Conservation (phyloP, 2,888 invertebrate genomes). For the Therioaphis trifolii region DNA sequence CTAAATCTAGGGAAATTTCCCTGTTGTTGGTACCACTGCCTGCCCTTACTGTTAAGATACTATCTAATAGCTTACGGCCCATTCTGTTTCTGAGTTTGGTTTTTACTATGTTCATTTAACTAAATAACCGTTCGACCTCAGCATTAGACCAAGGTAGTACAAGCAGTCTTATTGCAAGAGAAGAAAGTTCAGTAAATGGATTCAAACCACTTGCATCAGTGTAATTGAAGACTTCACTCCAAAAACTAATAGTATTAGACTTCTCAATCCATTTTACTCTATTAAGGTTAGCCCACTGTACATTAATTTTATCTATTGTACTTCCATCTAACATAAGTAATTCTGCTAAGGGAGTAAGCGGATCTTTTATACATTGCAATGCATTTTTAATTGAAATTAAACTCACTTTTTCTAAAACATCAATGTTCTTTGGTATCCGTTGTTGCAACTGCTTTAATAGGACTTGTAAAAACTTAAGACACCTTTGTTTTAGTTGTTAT, state of each 20-base stretch:
- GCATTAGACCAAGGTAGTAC: constrained; percentile 65
- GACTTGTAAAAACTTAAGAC: constrained; percentile 4
- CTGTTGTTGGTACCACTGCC: too few relatives aligned
- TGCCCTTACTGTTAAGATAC: constrained; percentile 14
- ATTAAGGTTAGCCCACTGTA: not conserved
- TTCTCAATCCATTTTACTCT: constrained; percentile 23
- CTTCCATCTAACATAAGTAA: constrained; percentile 10
- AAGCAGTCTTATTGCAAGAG: constrained; percentile 64
- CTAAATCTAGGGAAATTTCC: too few relatives aligned
- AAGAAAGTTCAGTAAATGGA: constrained; percentile 64
- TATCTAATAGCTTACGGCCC: constrained; percentile 23
- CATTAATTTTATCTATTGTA: constrained; percentile 8
- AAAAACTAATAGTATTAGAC: constrained; percentile 65
- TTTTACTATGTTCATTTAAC: constrained; percentile 66
- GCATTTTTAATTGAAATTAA: constrained; percentile 26
- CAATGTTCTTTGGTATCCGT: constrained; percentile 2
- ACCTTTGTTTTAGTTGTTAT: constrained; percentile 3
- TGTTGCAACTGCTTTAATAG: constrained; percentile 13
- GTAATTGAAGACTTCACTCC: constrained; percentile 66
- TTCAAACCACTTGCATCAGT: constrained; percentile 65
- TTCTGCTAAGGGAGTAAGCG: constrained; percentile 12
- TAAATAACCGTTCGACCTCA: constrained; percentile 65
- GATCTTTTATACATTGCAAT: constrained; percentile 12
- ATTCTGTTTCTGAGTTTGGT: constrained; percentile 65
- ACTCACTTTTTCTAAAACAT: constrained; percentile 18